phyloP scores from a whole-genome alignment of 1,140 invertebrate genomes.

The Temnothorax nylanderi region DNA sequence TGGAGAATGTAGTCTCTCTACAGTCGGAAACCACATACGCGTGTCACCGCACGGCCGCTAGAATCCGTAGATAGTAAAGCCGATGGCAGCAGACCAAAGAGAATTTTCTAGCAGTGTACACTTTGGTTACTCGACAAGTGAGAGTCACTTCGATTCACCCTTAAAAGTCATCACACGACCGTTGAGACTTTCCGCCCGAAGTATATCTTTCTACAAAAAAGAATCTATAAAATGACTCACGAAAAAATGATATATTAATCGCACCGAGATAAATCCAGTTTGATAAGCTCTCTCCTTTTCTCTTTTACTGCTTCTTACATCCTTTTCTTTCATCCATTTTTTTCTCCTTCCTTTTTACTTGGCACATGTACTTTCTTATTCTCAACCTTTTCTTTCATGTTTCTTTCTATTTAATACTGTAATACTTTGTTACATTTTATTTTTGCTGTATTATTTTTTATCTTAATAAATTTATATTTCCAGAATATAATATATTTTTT shows the following conservation, averaged over 20 bases:
- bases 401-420: not conserved
- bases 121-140: conserved; percentile 77
- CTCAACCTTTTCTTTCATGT: not conserved
- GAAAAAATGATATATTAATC: conserved; percentile 70
- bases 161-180: conserved; percentile 77
- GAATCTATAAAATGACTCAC: conserved; percentile 75
- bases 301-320: not conserved
- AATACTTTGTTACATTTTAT: not conserved
- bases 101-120: conserved; percentile 82
- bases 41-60: conserved; percentile 49
- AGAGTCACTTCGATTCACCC: conserved; percentile 81
- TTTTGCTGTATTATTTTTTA: not conserved
- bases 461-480: not conserved
- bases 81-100: conserved; percentile 83
- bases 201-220: conserved; percentile 68
- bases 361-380: not conserved
- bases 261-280: conserved; percentile 66
- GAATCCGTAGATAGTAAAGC: conserved; percentile 74
- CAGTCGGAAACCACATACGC: conserved; percentile 21
- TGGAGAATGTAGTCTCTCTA: conserved; percentile 53
- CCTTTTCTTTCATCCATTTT: not conserved
- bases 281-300: not conserved
- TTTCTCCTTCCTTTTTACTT: not conserved
- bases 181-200: conserved; percentile 43
- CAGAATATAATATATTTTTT: not conserved